A percentile compares a stretch with the other conserved stretches of the same genome.
Evolutionary conservation across 2,888 invertebrate species (phyloP).

Genomic region (Erebia palarica): DNA sequence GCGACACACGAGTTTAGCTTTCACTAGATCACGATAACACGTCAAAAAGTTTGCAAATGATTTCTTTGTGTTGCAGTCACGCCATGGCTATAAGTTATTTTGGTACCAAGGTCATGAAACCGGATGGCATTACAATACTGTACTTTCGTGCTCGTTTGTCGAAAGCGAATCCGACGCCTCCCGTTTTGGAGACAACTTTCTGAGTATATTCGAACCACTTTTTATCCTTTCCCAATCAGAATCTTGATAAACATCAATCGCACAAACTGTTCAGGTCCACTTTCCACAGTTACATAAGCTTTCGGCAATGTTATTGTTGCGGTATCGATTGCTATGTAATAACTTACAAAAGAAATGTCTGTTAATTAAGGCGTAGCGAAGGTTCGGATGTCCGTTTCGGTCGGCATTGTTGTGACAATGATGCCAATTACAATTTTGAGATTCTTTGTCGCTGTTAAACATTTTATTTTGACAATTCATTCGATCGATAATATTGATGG

Average conservation of each 20-base stretch:
- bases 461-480: conserved; percentile 24
- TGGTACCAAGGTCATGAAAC: conserved; percentile 72
- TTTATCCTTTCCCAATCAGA: conserved; percentile 75
- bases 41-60: conserved; percentile 62
- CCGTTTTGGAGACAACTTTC: conserved; percentile 76
- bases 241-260: conserved; percentile 72
- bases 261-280: conserved; percentile 67
- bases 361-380: conserved; percentile 64
- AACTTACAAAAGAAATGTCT: conserved; percentile 57
- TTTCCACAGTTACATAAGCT: conserved; percentile 71
- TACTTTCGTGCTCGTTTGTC: conserved; percentile 71
- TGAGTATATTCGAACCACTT: conserved; percentile 70
- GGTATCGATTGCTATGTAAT: conserved; percentile 50
- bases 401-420: conserved; percentile 34
- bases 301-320: conserved; percentile 58
- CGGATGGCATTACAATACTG: conserved; percentile 64
- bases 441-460: conserved; percentile 28
- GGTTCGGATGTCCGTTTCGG: conserved; percentile 49
- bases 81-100: conserved; percentile 50
- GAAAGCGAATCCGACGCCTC: conserved; percentile 73
- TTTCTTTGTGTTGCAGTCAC: conserved; percentile 64
- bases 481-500: conserved; percentile 12
- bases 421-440: conserved; percentile 32
- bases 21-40: conserved; percentile 66
- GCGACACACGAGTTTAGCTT: conserved; percentile 53